Percentiles rank a stretch among this genome's conserved stretches.
Evolutionary conservation across 2,888 invertebrate species (phyloP).

Genomic region (Buathra laborator): DNA sequence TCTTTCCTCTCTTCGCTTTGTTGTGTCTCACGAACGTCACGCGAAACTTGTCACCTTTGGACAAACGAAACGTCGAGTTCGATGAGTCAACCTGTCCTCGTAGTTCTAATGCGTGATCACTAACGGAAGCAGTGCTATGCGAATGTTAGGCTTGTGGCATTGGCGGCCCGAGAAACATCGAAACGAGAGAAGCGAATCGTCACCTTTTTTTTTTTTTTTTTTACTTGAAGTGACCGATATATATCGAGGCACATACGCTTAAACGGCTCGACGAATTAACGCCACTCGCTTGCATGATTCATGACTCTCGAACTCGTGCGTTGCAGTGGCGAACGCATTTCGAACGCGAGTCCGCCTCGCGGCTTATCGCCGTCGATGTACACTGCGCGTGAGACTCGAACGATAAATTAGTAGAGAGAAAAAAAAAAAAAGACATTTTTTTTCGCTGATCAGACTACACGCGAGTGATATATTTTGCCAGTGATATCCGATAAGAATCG

Average conservation of each 20-base stretch:
- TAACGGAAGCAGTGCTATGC: not conserved
- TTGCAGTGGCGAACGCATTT: slow-evolving; percentile 7
- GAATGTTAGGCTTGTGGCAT: not conserved
- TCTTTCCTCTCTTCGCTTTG: not conserved
- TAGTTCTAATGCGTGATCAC: not conserved
- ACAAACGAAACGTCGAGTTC: not conserved
- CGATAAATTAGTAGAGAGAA: slow-evolving; percentile 36
- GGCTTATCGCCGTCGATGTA: slow-evolving; percentile 16
- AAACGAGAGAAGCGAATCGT: not conserved
- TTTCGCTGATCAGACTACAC: slow-evolving; percentile 14
- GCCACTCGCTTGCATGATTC: slow-evolving; percentile 35
- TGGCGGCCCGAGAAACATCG: not conserved
- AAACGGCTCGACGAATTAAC: slow-evolving; percentile 24
- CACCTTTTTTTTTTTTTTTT: too few relatives aligned
- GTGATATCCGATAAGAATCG: not conserved
- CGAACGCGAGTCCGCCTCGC: not conserved
- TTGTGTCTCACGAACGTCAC: not conserved
- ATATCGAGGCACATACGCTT: not conserved
- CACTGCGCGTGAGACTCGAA: slow-evolving; percentile 2
- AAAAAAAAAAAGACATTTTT: not conserved
- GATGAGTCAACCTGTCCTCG: slow-evolving; percentile 14
- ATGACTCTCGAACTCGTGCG: slow-evolving; percentile 3
- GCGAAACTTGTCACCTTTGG: slow-evolving; percentile 4
- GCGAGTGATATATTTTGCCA: not conserved
- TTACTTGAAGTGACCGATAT: not conserved